phyloP scores from a whole-genome alignment of 2,888 invertebrate genomes.

The Heteromurus nitidus region DNA sequence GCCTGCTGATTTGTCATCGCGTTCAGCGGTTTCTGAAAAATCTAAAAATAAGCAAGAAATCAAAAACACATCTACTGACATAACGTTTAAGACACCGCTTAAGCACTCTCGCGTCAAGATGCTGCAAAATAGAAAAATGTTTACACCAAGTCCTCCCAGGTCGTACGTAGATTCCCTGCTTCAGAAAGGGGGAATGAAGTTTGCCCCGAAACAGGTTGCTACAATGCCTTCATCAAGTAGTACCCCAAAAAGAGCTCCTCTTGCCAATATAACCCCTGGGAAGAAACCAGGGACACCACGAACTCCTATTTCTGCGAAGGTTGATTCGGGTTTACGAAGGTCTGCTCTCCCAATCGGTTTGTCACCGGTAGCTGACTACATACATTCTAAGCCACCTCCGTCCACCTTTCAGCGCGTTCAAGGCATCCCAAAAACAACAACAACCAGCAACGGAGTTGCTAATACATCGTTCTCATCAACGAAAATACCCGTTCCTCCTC shows the following conservation, averaged over 20 bases:
- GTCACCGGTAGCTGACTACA: slow-evolving; percentile 68
- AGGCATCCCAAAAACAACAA: slow-evolving; percentile 16
- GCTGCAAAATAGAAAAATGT: slow-evolving; percentile 37
- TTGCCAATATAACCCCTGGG: background rate
- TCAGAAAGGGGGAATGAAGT: slow-evolving; percentile 4
- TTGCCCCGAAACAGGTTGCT: background rate
- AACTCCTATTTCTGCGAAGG: slow-evolving; percentile 50
- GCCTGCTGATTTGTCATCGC: background rate
- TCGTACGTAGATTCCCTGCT: slow-evolving; percentile 14
- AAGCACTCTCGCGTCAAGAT: slow-evolving; percentile 33
- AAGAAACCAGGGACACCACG: slow-evolving; percentile 13
- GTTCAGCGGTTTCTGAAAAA: background rate
- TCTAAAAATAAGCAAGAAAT: too few relatives aligned
- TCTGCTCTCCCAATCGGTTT: slow-evolving; percentile 40
- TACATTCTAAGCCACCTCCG: slow-evolving; percentile 64
- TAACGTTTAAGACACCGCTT: slow-evolving; percentile 34
- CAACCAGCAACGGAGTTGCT: background rate
- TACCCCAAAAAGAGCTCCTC: slow-evolving; percentile 40
- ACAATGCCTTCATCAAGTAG: slow-evolving; percentile 23
- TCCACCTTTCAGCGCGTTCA: slow-evolving; percentile 47
- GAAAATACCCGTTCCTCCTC: slow-evolving; percentile 41
- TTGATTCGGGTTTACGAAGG: slow-evolving; percentile 42
- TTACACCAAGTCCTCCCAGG: slow-evolving; percentile 44
- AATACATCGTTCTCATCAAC: slow-evolving; percentile 3
- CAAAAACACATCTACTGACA: background rate